phyloP scores from a whole-genome alignment of 2,888 invertebrate species.

The Brenthis ino region DNA sequence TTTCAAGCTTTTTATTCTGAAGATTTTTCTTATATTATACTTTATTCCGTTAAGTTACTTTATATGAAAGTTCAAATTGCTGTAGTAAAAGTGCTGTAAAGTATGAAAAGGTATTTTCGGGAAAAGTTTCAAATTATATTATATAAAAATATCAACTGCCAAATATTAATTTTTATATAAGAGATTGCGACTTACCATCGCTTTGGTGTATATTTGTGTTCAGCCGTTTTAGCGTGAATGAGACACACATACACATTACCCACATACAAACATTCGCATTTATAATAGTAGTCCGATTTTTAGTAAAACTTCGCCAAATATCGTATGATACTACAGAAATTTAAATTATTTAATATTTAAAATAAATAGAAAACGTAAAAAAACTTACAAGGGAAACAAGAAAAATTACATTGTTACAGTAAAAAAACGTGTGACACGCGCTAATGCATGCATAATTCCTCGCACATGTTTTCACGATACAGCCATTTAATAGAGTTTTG shows the following conservation, averaged over 20 bases:
- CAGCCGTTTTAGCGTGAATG: too few relatives aligned
- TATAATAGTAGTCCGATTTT: not conserved
- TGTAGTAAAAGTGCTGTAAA: not conserved
- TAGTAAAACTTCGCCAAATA: not conserved
- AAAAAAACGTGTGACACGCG: slow-evolving; percentile 7
- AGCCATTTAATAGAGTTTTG: slow-evolving; percentile 19
- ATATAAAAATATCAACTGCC: too few relatives aligned
- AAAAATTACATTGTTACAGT: slow-evolving; percentile 14
- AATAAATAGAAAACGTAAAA: not conserved
- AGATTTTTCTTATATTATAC: slow-evolving; percentile 14
- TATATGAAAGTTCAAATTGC: slow-evolving; percentile 2
- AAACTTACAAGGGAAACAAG: slow-evolving; percentile 6
- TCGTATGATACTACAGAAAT: not conserved
- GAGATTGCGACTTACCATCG: too few relatives aligned
- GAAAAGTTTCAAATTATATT: not conserved
- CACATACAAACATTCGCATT: not conserved
- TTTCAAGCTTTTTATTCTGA: slow-evolving; percentile 10
- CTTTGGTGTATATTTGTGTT: too few relatives aligned
- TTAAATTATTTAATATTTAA: too few relatives aligned
- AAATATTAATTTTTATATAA: too few relatives aligned
- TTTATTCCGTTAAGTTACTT: slow-evolving; percentile 9
- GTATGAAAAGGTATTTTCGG: not conserved
- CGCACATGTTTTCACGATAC: slow-evolving; percentile 15
- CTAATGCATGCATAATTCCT: slow-evolving; percentile 27
- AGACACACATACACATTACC: too few relatives aligned